A percentile compares a stretch with the other conserved stretches of the same genome.
phyloP scores from a whole-genome alignment of 2,797 vertebrate genomes.

The Alouatta caraya region DNA sequence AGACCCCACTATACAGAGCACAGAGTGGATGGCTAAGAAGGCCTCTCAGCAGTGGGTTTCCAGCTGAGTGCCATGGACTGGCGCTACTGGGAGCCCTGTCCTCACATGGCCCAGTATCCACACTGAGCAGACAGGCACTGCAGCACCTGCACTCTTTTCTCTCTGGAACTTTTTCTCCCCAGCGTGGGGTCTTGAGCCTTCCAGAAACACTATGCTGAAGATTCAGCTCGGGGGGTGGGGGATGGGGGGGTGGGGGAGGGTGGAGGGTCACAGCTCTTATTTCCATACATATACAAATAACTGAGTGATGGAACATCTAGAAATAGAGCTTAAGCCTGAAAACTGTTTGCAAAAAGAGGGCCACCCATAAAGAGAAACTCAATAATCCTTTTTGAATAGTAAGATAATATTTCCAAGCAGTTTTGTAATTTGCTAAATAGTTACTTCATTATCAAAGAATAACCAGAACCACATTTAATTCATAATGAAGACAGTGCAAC shows the following conservation, averaged over 20 bases:
- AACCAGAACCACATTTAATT: constrained; percentile 46
- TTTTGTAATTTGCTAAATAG: constrained; percentile 24
- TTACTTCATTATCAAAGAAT: constrained; percentile 28
- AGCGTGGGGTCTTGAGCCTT: neutral
- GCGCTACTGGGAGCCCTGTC: no score
- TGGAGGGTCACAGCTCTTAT: neutral
- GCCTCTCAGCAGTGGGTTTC: neutral
- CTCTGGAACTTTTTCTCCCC: neutral
- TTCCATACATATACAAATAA: neutral
- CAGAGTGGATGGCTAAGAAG: accelerated
- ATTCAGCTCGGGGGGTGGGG: neutral
- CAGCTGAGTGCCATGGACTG: neutral
- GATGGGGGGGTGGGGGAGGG: accelerated
- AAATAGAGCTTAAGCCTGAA: neutral
- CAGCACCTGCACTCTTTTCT: neutral
- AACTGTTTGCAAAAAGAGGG: neutral
- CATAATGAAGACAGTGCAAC: constrained; percentile 30
- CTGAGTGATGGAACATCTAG: neutral
- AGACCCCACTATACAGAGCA: accelerated
- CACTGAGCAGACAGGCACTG: neutral
- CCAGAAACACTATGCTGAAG: neutral
- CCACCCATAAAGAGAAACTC: neutral
- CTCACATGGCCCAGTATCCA: neutral
- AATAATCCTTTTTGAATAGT: neutral
- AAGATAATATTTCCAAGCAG: neutral